Conservation (phyloP, 1,140 invertebrate genomes). For the Phthorimaea operculella region DNA sequence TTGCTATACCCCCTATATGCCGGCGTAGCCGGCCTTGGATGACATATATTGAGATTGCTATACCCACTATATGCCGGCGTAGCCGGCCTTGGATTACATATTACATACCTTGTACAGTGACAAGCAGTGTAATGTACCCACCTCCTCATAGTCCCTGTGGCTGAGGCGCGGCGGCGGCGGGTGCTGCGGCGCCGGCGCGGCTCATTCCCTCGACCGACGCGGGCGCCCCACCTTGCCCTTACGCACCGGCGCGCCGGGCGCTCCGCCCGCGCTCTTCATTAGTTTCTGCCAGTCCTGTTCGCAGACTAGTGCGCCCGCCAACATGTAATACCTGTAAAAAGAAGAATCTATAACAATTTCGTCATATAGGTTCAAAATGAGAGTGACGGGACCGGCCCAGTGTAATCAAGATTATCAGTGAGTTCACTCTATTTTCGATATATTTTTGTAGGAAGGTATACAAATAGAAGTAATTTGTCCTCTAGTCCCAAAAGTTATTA, state of each 20-base stretch:
- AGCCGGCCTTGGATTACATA: too few species aligned
- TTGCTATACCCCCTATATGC: too few species aligned
- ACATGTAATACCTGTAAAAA: conserved; percentile 78
- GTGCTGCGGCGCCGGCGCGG: conserved; percentile 35
- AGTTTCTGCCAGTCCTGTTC: conserved; percentile 94
- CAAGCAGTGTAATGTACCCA: conserved; percentile 9
- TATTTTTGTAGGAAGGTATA: too few species aligned
- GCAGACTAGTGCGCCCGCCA: conserved; percentile 86
- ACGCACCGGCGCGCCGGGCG: conserved; percentile 75
- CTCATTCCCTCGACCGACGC: conserved; percentile 66
- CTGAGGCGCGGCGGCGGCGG: conserved; percentile 39
- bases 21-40: too few species aligned
- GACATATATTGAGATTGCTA: too few species aligned
- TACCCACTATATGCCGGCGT: too few species aligned
- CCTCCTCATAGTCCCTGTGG: conserved; percentile 57
- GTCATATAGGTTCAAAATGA: background rate
- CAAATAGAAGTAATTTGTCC: too few species aligned
- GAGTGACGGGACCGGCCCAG: background rate
- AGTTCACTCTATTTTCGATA: too few species aligned
- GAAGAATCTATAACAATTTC: background rate
- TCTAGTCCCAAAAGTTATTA: too few species aligned
- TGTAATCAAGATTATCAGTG: too few species aligned
- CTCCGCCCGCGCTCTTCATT: conserved; percentile 76
- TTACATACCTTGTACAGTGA: too few species aligned
- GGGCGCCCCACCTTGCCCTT: conserved; percentile 79